These are phyloP conservation scores for Myotis myotis DNA, from an alignment of 2,797 vertebrate species.

Conservation along the genomic window DNA sequence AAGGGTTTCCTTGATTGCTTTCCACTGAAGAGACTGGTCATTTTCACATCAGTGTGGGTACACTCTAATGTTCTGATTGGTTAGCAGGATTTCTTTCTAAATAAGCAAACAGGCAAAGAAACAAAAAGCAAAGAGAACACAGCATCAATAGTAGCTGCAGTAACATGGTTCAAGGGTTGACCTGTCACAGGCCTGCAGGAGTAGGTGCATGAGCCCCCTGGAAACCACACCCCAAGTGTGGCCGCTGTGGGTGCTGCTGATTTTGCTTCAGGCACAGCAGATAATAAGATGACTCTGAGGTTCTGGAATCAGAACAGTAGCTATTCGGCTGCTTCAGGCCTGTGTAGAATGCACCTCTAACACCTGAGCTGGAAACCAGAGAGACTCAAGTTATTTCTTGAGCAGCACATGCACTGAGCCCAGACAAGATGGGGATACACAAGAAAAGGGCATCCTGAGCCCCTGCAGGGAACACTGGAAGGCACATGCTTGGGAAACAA, in stretches of 20 bases:
- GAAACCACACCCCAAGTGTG: background rate
- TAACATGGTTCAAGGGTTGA: background rate
- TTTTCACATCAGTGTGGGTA: background rate
- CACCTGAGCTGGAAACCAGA: background rate
- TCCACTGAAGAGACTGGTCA: background rate
- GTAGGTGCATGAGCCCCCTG: background rate
- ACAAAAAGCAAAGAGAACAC: background rate
- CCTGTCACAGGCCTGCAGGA: background rate
- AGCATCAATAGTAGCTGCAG: background rate
- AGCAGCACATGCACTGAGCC: background rate
- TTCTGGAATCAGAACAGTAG: background rate
- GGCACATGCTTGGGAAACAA: background rate
- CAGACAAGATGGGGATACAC: background rate
- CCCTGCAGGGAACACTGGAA: background rate
- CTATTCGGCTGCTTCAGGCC: background rate
- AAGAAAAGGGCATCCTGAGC: background rate
- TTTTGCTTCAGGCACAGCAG: background rate
- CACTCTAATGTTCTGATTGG: background rate
- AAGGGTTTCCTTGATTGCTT: background rate
- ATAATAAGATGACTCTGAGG: background rate
- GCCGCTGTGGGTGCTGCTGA: background rate
- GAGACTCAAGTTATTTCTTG: background rate
- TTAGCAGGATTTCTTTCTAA: constrained; percentile 10
- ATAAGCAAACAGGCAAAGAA: background rate
- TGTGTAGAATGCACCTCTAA: background rate